Conservation (phyloP, 2,113 vertebrate genomes). For the Lepisosteus osseus region DNA sequence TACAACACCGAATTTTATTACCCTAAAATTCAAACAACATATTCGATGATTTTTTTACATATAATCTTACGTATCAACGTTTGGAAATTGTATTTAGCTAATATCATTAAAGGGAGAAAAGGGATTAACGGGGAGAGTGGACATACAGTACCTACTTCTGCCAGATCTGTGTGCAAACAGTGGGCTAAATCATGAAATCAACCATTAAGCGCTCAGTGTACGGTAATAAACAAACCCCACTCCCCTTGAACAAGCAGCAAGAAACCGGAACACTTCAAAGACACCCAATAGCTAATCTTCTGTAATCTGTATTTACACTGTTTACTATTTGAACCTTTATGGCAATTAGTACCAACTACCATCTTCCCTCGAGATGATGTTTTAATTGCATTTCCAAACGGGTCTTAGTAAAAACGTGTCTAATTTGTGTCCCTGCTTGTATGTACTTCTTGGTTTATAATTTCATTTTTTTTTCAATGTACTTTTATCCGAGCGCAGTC, state of each 20-base stretch:
- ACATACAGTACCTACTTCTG: slow-evolving; percentile 16
- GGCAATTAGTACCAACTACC: slow-evolving; percentile 17
- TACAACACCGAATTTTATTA: no score
- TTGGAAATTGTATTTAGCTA: no score
- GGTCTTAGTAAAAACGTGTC: background rate
- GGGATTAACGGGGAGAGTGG: slow-evolving; percentile 13
- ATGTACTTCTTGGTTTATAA: no score
- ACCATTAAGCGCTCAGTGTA: slow-evolving; percentile 14
- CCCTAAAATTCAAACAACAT: background rate
- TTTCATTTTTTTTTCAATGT: background rate
- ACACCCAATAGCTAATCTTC: slow-evolving; percentile 14
- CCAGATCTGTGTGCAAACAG: slow-evolving; percentile 21
- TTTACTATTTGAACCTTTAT: slow-evolving; percentile 21
- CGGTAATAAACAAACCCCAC: slow-evolving; percentile 13
- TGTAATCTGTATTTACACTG: slow-evolving; percentile 27
- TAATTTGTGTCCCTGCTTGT: no score
- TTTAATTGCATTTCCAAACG: background rate
- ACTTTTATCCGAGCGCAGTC: background rate
- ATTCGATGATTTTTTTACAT: slow-evolving; percentile 6
- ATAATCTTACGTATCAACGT: slow-evolving; percentile 9
- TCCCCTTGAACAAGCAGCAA: slow-evolving; percentile 5
- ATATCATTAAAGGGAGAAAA: no score
- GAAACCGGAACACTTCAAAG: slow-evolving; percentile 19
- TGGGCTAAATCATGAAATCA: slow-evolving; percentile 17
- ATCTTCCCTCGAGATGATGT: slow-evolving; percentile 8